Evolutionary conservation across 53 echinoderm and acorn worm species (phyloP).

Genomic region (Paracentrotus lividus): DNA sequence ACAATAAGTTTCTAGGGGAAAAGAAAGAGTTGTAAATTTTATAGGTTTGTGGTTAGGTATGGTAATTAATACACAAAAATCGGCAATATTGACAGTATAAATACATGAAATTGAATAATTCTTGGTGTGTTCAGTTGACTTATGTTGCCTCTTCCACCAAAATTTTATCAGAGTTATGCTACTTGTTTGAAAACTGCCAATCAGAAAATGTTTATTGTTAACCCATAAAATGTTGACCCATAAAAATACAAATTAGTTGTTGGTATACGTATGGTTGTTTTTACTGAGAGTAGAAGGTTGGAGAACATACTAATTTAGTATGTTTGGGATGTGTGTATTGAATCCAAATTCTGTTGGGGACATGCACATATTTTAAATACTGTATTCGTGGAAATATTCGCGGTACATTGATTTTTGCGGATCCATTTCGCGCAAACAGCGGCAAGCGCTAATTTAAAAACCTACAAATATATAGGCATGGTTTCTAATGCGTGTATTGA

Average conservation of each 20-base stretch:
- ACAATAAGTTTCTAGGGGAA: no score
- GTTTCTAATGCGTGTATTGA: no score
- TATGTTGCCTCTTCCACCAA: not conserved
- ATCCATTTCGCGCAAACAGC: no score
- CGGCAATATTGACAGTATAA: not conserved
- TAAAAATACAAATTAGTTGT: not conserved
- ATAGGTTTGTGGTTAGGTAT: no score
- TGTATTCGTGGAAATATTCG: not conserved
- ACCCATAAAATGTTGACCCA: not conserved
- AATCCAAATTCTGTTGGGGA: not conserved
- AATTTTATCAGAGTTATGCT: not conserved
- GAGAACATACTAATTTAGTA: not conserved
- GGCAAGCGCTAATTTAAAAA: no score
- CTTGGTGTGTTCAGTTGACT: not conserved
- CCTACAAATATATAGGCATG: no score
- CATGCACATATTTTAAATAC: not conserved
- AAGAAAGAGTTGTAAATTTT: no score
- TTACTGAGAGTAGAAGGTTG: not conserved
- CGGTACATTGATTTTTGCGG: no score
- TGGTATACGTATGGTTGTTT: not conserved
- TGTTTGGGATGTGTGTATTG: not conserved
- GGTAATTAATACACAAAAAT: no score
- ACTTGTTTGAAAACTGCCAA: not conserved
- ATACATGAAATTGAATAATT: not conserved
- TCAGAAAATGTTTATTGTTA: not conserved